Evolutionary conservation across 2,888 invertebrate species (phyloP), one percentile per base, ranked within the genome.

Genomic region (Apoda limacodes): DNA sequence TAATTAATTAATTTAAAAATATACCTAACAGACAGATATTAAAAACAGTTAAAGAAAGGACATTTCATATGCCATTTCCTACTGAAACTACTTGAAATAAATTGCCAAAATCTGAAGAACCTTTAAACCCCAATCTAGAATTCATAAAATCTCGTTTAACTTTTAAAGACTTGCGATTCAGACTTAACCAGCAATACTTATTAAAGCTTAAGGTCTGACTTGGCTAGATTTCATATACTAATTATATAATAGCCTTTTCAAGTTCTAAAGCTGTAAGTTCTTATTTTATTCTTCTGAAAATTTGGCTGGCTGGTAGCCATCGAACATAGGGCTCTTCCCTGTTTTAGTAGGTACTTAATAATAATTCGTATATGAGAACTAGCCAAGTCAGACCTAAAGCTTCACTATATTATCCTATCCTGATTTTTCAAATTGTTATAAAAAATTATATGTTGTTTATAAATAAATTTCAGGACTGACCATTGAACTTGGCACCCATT

Each of bases 121-220:
- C 28, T 7, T 28, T 28, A 28, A 28, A 28, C 28, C 10, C 10
- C n/a, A 28, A 28, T 10, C 28, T 11, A 28, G 28, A 28, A 11
- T 20, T 28, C n/a, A n/a, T n/a, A n/a, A n/a, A n/a, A n/a, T n/a
- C n/a, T n/a, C n/a, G n/a, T n/a, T n/a, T n/a, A n/a, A n/a, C n/a
- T n/a, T n/a, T n/a, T n/a, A n/a, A n/a, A n/a, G n/a, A n/a, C n/a
- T n/a, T n/a, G n/a, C n/a, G n/a, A n/a, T n/a, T n/a, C n/a, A n/a
- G n/a, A n/a, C n/a, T n/a, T n/a, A n/a, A n/a, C n/a, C n/a, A n/a
- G n/a, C n/a, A n/a, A n/a, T n/a, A n/a, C n/a, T n/a, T n/a, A n/a
- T n/a, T n/a, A n/a, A 17, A 17, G 17, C 17, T 7, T 17, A 17
- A 17, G 7, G 17, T 17, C 17, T 17, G 17, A 7, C 17, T 17